Percentiles rank a stretch among this genome's conserved stretches.
These are phyloP conservation scores for Sinotaia quadrata DNA, from an alignment of 2,888 invertebrate genomes.

Conservation along the genomic window DNA sequence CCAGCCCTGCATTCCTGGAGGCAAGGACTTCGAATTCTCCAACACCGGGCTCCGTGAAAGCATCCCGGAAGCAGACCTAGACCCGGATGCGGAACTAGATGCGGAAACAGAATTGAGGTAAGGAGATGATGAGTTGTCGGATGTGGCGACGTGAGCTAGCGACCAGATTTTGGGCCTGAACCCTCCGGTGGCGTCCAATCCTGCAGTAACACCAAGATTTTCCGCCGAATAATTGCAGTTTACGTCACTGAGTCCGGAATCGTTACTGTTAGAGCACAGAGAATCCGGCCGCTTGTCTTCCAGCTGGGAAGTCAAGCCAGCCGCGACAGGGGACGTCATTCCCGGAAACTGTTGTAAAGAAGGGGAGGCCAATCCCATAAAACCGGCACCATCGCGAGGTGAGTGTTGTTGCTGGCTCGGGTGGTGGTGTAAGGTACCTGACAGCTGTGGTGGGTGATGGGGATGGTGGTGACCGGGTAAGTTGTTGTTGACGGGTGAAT, in stretches of 20 bases:
- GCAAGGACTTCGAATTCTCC: constrained; percentile 1
- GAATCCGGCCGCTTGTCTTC: constrained; percentile 56
- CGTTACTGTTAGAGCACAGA: constrained; percentile 64
- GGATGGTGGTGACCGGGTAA: background rate
- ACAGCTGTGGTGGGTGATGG: constrained; percentile 2
- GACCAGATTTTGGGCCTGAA: constrained; percentile 68
- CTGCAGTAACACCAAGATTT: constrained; percentile 34
- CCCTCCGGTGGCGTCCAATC: constrained; percentile 37
- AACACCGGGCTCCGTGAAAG: background rate
- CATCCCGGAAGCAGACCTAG: constrained; percentile 2
- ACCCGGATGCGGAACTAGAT: constrained; percentile 22
- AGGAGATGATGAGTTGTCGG: constrained; percentile 40
- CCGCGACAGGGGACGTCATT: background rate
- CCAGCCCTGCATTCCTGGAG: constrained; percentile 24
- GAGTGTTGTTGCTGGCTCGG: constrained; percentile 23
- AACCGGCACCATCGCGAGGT: constrained; percentile 6
- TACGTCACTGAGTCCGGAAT: constrained; percentile 63
- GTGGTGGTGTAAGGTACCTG: background rate
- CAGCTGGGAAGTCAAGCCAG: constrained; percentile 20
- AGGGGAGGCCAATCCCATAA: constrained; percentile 21
- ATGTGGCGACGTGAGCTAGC: constrained; percentile 68
- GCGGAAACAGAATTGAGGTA: constrained; percentile 22
- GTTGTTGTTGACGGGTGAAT: background rate
- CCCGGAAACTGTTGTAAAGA: constrained; percentile 13
- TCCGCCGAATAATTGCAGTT: constrained; percentile 52